Evolutionary conservation across 2,113 vertebrate genomes (phyloP).

Genomic region (Climacteris rufus): DNA sequence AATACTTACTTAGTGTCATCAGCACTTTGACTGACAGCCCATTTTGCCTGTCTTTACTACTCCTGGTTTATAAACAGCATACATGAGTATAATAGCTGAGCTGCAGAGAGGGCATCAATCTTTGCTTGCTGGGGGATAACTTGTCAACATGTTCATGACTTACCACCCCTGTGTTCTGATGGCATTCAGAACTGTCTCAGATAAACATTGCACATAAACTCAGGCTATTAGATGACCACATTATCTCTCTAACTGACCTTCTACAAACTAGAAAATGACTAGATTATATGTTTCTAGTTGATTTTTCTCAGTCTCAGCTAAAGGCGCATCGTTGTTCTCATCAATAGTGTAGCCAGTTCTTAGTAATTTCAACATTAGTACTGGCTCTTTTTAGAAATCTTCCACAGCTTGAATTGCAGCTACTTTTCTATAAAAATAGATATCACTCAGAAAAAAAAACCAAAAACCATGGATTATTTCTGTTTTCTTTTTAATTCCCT

Average conservation of each 20-base stretch:
- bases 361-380: neutral
- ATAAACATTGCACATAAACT: neutral
- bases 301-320: neutral
- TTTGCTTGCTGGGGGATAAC: neutral
- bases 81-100: neutral
- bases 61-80: neutral
- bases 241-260: slow-evolving; percentile 26
- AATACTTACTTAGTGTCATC: slow-evolving; percentile 20
- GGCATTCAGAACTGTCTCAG: neutral
- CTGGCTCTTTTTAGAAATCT: neutral
- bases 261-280: neutral
- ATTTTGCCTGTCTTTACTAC: neutral
- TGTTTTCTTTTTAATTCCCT: neutral
- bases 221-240: neutral
- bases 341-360: neutral
- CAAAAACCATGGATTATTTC: neutral
- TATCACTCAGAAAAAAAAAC: neutral
- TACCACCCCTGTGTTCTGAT: neutral
- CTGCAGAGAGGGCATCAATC: slow-evolving; percentile 3
- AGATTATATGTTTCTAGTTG: neutral
- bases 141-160: neutral
- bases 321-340: neutral
- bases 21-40: slow-evolving; percentile 21
- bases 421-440: neutral
- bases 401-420: neutral